phyloP scores from a whole-genome alignment of 1,140 invertebrate species.

The Popillia japonica region DNA sequence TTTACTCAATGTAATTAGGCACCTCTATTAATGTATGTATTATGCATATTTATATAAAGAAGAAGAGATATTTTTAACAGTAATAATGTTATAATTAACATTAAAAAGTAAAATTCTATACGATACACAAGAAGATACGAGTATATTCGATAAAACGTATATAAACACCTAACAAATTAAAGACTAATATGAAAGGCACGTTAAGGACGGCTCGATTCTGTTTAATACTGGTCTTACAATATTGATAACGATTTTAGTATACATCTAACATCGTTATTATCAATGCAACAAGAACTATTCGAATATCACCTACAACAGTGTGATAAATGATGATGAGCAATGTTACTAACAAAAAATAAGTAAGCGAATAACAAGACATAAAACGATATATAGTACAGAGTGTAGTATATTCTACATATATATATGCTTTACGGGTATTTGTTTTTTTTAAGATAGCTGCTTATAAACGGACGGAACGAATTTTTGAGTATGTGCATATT shows the following conservation, averaged over 20 bases:
- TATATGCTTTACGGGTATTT: too few species aligned
- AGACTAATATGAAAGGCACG: slow-evolving; percentile 34
- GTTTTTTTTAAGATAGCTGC: too few species aligned
- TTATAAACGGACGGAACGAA: too few species aligned
- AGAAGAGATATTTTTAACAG: too few species aligned
- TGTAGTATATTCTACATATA: too few species aligned
- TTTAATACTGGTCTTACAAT: slow-evolving; percentile 39
- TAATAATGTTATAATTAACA: too few species aligned
- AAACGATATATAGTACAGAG: not conserved
- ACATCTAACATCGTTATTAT: not conserved
- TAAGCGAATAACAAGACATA: not conserved
- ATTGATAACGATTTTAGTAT: slow-evolving; percentile 14
- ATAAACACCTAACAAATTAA: slow-evolving; percentile 5
- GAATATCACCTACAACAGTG: not conserved
- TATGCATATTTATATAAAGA: too few species aligned
- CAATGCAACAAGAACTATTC: not conserved
- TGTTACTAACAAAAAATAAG: not conserved
- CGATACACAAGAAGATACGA: too few species aligned
- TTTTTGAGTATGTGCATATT: too few species aligned
- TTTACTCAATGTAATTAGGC: too few species aligned
- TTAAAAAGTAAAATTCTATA: too few species aligned
- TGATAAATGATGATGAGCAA: not conserved
- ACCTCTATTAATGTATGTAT: too few species aligned
- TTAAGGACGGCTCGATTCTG: slow-evolving; percentile 35
- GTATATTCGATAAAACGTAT: not conserved